A percentile compares a stretch with the other conserved stretches of the same genome.
Evolutionary conservation across 2,113 vertebrate genomes (phyloP).

Genomic region (Micromys minutus): DNA sequence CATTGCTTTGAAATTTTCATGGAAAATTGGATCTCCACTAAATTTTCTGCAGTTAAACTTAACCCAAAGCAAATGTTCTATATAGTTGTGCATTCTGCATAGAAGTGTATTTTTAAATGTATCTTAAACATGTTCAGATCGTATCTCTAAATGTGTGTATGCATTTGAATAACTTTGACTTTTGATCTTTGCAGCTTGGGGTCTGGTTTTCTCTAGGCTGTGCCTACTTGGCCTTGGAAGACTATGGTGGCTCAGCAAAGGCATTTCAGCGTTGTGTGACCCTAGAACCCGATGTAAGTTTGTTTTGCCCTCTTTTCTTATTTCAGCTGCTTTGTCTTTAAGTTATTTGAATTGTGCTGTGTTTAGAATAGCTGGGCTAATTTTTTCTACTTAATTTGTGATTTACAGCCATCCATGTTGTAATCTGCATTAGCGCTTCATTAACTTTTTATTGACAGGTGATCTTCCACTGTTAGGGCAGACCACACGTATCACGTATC

Average conservation of each 20-base stretch:
- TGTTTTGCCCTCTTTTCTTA: background rate
- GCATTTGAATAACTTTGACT: background rate
- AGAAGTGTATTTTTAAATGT: background rate
- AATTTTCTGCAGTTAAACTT: constrained; percentile 28
- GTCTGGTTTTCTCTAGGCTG: constrained; percentile 99
- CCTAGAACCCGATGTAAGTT: constrained; percentile 96
- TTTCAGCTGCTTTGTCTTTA: background rate
- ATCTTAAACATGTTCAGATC: background rate
- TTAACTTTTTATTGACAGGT: background rate
- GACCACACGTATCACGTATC: background rate
- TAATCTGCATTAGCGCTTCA: too few relatives aligned
- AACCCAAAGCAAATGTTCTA: background rate
- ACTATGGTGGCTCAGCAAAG: constrained; percentile 93
- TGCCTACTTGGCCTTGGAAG: constrained; percentile 93
- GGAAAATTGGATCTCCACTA: background rate
- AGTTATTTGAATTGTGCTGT: background rate
- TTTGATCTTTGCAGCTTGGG: constrained; percentile 88
- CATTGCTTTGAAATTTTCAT: constrained; percentile 31
- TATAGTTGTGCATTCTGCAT: background rate
- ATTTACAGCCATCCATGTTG: background rate
- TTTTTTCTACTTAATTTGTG: background rate
- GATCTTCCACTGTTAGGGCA: background rate
- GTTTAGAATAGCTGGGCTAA: background rate
- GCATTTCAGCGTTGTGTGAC: constrained; percentile 96
- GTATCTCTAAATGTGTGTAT: background rate